Base-by-base conservation (phyloP, 2,113 vertebrate genomes). In the Peromyscus californicus region DNA sequence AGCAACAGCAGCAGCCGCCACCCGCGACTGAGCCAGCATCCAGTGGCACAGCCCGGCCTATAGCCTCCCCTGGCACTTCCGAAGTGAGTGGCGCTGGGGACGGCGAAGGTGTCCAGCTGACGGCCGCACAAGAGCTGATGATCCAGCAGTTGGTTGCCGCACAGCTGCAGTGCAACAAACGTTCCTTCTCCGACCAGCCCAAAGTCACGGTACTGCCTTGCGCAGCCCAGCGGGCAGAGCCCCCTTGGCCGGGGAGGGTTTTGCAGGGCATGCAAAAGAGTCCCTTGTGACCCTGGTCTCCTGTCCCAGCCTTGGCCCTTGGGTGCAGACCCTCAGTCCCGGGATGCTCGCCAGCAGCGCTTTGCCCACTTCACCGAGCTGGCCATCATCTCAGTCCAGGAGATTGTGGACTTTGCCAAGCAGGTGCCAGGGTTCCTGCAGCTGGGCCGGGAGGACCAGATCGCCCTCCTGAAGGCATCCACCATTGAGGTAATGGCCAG, bases 401-500 rank as follows among this genome's bases (percentile, higher is more conserved):
- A 99, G 96, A 99, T 99, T 0, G 98, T 99, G 82, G 98, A 99
- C 90, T 99, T 99, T 7, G 98, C 98, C 96, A 99, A 99, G 96
- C 98, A 99, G 95, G 98, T 99, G 85, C 98, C 98, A 0, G 98
- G 98, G 78, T 99, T 99, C 91, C 93, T 99, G 72, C 98, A 99
- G 85, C 98, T 99, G 92, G 98, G 98, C 24, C 97, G 98, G 0
- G 98, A 99, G 96, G 98, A 99, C 96, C 98, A 99, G 97, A 99
- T 99, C 0, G 98, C 98, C 0, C 98, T 99, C 61, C 95, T 99
- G 21, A 99, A 99, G 95, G 98, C 98, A 0, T 99, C 98, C 12
- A 99, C 98, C 91, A 99, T 99, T 0, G 98, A 99, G 98, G 98
- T 98, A 95, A 96, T 10, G 0, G 65, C 74, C 4, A 3, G 65